These are phyloP conservation scores for Lynx canadensis DNA, from an alignment of 2,113 vertebrate genomes.

Conservation along the genomic window DNA sequence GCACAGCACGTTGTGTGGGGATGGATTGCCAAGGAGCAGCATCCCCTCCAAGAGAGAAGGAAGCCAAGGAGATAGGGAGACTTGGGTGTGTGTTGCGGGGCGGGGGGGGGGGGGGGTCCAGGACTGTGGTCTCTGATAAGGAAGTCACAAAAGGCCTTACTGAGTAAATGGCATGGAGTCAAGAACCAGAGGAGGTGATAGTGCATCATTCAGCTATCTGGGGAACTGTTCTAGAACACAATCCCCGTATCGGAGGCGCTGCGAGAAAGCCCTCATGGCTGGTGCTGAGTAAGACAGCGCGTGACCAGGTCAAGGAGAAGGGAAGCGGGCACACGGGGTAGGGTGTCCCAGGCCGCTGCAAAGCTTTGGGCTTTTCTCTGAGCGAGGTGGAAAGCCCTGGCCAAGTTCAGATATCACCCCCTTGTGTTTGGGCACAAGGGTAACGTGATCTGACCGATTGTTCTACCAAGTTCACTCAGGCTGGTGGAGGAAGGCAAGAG, in stretches of 20 bases:
- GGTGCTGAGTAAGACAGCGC: background rate
- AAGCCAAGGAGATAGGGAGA: background rate
- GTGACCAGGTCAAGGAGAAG: no score
- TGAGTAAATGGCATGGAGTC: background rate
- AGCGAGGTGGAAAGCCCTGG: background rate
- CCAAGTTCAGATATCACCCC: no score
- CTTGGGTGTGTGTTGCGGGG: no score
- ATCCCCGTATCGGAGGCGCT: fast-evolving
- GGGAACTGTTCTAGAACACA: background rate
- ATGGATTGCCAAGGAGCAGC: background rate
- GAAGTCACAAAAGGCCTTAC: background rate
- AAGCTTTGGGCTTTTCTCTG: background rate
- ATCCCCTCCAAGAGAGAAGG: no score
- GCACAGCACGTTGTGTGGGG: no score
- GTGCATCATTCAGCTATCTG: no score
- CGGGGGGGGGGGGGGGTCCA: fast-evolving
- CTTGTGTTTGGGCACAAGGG: background rate
- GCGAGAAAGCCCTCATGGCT: background rate
- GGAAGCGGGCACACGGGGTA: no score
- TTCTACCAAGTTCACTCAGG: background rate
- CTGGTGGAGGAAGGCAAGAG: background rate
- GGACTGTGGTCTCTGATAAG: background rate
- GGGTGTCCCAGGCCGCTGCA: background rate
- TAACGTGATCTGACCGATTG: background rate
- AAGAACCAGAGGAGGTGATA: background rate